Evolutionary conservation across 1,140 invertebrate genomes (phyloP).

Genomic region (Eurytemora carolleeae): DNA sequence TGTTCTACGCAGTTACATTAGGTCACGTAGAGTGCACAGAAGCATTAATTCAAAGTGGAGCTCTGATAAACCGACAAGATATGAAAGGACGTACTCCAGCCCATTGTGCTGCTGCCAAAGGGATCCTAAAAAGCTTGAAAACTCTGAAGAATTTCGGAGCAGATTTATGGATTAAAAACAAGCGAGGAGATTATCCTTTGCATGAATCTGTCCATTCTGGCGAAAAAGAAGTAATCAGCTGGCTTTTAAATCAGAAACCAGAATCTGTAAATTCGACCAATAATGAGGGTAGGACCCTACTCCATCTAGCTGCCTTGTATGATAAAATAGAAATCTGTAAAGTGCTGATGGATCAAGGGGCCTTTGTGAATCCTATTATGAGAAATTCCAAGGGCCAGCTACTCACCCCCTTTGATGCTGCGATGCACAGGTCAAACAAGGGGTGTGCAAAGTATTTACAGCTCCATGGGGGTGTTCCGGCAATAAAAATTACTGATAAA

Average conservation of each 20-base stretch:
- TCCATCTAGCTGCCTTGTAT: conserved; percentile 82
- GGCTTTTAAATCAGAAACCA: conserved; percentile 58
- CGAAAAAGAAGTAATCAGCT: conserved; percentile 57
- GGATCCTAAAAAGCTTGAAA: conserved; percentile 63
- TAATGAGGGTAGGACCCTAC: conserved; percentile 68
- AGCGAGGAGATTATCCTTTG: conserved; percentile 67
- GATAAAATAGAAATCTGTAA: conserved; percentile 88
- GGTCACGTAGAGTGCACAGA: conserved; percentile 83
- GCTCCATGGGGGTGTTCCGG: conserved; percentile 62
- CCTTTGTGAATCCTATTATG: conserved; percentile 59
- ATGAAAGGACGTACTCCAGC: conserved; percentile 44
- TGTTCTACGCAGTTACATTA: conserved; percentile 87
- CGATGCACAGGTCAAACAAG: conserved; percentile 56
- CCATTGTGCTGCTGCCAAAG: conserved; percentile 83
- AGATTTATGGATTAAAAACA: conserved; percentile 77
- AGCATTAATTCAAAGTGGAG: conserved; percentile 63
- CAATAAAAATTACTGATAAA: conserved; percentile 37
- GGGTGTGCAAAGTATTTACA: conserved; percentile 81
- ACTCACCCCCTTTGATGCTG: conserved; percentile 74
- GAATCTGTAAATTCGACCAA: conserved; percentile 70
- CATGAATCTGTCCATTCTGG: conserved; percentile 88
- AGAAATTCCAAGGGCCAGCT: conserved; percentile 54
- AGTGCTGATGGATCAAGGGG: conserved; percentile 54
- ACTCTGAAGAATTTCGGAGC: conserved; percentile 54
- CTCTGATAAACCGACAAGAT: conserved; percentile 76